Percentiles rank a stretch among this genome's conserved stretches.
Evolutionary conservation across 2,113 vertebrate genomes (phyloP).

Genomic region (Tautogolabrus adspersus): DNA sequence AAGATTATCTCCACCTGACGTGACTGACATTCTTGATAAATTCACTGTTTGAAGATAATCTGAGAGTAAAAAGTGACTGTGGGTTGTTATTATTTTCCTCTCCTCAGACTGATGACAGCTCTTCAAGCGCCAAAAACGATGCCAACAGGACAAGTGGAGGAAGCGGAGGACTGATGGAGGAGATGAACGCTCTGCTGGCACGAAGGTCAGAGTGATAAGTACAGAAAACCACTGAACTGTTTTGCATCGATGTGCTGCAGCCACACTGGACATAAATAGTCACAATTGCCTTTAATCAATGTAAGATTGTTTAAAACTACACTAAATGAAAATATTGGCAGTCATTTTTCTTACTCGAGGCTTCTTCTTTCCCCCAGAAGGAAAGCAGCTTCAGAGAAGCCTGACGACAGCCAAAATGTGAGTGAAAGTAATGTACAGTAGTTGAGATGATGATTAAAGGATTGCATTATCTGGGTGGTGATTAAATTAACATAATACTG

Average conservation of each 20-base stretch:
- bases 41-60: not conserved
- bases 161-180: constrained; percentile 97
- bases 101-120: constrained; percentile 89
- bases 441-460: not conserved
- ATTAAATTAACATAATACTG: not conserved
- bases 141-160: constrained; percentile 94
- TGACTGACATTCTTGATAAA: not conserved
- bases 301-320: not conserved
- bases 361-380: constrained; percentile 85
- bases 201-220: constrained; percentile 87
- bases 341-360: constrained; percentile 47
- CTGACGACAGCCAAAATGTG: constrained; percentile 95
- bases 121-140: constrained; percentile 89
- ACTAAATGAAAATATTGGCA: not conserved
- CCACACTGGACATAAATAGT: not conserved
- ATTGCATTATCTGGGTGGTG: not conserved
- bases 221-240: constrained; percentile 1
- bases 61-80: not conserved
- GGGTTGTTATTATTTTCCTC: constrained; percentile 20
- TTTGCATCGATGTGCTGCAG: not conserved
- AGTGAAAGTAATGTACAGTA: constrained; percentile 68
- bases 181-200: constrained; percentile 98
- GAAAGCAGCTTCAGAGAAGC: constrained; percentile 94
- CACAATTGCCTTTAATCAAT: constrained; percentile 13
- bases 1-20: not conserved